A percentile compares a stretch with the other conserved stretches of the same genome.
Conservation (phyloP, 2,888 invertebrate species). For the Spicauda simplicius region DNA sequence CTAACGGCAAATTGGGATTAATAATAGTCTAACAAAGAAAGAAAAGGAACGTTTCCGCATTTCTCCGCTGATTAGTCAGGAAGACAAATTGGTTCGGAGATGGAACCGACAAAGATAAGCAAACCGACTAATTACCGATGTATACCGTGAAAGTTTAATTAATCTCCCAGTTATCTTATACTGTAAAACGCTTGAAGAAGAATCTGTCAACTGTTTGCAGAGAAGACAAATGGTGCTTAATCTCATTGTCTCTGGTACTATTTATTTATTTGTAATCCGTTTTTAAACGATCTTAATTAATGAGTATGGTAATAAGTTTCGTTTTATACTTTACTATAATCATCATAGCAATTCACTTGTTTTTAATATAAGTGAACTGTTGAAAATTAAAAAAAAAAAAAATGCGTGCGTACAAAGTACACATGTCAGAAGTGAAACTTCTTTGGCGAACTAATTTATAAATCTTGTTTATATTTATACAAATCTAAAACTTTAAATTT, state of each 20-base stretch:
- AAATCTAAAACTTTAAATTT: no score
- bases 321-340: no score
- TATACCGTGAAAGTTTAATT: constrained; percentile 24
- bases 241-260: not conserved
- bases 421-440: no score
- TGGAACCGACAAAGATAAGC: constrained; percentile 44
- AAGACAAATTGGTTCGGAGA: constrained; percentile 63
- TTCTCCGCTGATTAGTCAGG: constrained; percentile 64
- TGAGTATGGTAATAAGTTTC: no score
- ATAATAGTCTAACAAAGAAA: constrained; percentile 66
- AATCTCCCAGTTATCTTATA: constrained; percentile 18
- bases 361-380: no score
- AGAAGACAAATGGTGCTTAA: not conserved
- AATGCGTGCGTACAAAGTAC: no score
- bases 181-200: constrained; percentile 5
- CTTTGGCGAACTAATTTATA: no score
- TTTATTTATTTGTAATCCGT: not conserved
- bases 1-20: constrained; percentile 71
- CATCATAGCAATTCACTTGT: no score
- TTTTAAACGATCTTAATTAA: no score
- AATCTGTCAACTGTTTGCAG: constrained; percentile 1
- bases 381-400: no score
- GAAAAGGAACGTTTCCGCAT: constrained; percentile 60
- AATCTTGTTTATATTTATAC: no score
- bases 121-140: constrained; percentile 28